A percentile compares a stretch with the other conserved stretches of the same genome.
These are phyloP conservation scores for Pogona vitticeps DNA, from an alignment of 2,113 vertebrate genomes.

Conservation along the genomic window DNA sequence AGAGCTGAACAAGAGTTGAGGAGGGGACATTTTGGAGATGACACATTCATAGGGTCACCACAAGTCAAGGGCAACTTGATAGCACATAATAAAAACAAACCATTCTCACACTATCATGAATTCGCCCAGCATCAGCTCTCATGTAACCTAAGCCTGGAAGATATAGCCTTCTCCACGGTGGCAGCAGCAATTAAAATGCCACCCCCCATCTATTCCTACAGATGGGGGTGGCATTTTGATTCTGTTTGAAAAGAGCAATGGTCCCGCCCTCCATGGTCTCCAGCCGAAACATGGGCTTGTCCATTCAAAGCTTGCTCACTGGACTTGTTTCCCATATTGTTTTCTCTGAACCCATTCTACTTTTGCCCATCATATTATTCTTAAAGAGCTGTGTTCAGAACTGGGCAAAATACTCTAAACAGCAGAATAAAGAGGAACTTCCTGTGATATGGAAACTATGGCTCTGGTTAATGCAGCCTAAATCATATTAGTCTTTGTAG, in stretches of 20 bases:
- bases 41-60: too few species aligned
- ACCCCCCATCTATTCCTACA: too few species aligned
- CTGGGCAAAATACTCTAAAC: neutral
- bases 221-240: too few species aligned
- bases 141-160: too few species aligned
- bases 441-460: neutral
- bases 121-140: too few species aligned
- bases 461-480: neutral
- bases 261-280: neutral
- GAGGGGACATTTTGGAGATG: too few species aligned
- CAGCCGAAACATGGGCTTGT: neutral
- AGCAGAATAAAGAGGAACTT: neutral
- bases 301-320: neutral
- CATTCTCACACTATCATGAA: too few species aligned
- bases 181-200: too few species aligned
- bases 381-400: neutral
- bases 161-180: too few species aligned
- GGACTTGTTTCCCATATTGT: neutral
- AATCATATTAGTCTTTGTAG: conserved; percentile 7
- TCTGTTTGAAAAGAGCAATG: neutral
- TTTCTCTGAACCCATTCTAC: neutral
- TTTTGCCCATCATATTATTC: neutral
- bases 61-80: too few species aligned
- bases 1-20: too few species aligned
- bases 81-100: too few species aligned